Percentiles rank a stretch among this genome's conserved stretches.
Conservation (phyloP, 2,888 invertebrate species). For the Orchesellides sinensis region DNA sequence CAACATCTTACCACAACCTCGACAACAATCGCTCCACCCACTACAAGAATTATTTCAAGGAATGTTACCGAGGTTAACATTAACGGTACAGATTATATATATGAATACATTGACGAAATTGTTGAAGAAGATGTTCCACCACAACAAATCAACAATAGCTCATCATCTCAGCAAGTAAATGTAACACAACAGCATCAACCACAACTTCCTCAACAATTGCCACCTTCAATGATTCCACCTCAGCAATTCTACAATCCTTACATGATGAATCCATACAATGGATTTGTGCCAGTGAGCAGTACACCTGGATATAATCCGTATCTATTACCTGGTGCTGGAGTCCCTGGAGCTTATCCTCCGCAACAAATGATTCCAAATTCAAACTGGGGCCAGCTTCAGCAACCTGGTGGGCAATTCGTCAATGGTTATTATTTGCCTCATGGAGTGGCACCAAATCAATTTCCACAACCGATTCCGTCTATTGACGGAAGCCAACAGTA, state of each 20-base stretch:
- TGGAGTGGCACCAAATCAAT: constrained; percentile 36
- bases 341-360: background rate
- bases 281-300: constrained; percentile 34
- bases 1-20: constrained; percentile 25
- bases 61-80: constrained; percentile 51
- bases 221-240: constrained; percentile 4
- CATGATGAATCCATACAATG: constrained; percentile 44
- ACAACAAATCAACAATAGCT: background rate
- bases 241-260: constrained; percentile 49
- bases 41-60: constrained; percentile 49
- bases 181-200: background rate
- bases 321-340: constrained; percentile 12
- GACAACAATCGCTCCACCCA: constrained; percentile 37
- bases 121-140: constrained; percentile 49
- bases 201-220: background rate
- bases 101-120: constrained; percentile 48
- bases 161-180: background rate
- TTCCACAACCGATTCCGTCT: constrained; percentile 13
- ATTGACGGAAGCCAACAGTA: constrained; percentile 46
- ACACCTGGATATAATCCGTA: constrained; percentile 42
- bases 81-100: constrained; percentile 50
- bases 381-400: constrained; percentile 28
- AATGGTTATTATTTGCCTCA: constrained; percentile 50
- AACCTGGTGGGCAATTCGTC: background rate
- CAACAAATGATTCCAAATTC: constrained; percentile 9